These are phyloP conservation scores for Anodontia alba DNA, from an alignment of 2,888 invertebrate genomes.

Conservation along the genomic window DNA sequence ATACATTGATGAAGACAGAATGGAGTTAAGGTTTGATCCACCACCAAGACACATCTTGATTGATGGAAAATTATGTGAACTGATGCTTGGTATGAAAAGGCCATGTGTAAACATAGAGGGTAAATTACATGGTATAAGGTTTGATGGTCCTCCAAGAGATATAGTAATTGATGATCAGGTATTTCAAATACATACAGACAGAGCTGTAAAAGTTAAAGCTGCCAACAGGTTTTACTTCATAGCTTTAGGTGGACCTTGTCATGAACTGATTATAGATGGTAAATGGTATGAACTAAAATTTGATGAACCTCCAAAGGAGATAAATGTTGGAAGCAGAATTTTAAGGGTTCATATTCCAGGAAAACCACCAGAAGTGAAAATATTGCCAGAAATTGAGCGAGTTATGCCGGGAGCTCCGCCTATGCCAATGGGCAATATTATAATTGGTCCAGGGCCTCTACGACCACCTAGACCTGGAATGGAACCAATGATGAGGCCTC, in stretches of 20 bases:
- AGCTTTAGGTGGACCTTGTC: conserved; percentile 84
- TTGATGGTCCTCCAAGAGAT: conserved; percentile 97
- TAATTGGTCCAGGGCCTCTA: conserved; percentile 28
- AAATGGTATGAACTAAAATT: conserved; percentile 92
- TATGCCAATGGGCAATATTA: conserved; percentile 22
- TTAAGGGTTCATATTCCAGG: conserved; percentile 92
- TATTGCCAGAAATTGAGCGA: conserved; percentile 84
- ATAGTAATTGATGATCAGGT: conserved; percentile 94
- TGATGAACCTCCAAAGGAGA: conserved; percentile 93
- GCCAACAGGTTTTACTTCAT: conserved; percentile 78
- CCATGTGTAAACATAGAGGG: conserved; percentile 84
- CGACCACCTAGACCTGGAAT: conserved; percentile 13
- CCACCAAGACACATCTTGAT: conserved; percentile 97
- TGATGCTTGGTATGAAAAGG: conserved; percentile 77
- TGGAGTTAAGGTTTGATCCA: conserved; percentile 91
- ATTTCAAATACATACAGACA: conserved; percentile 82
- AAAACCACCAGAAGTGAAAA: conserved; percentile 96
- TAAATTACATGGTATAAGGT: conserved; percentile 88
- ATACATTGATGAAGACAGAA: conserved; percentile 91
- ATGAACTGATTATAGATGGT: conserved; percentile 84
- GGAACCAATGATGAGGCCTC: conserved; percentile 19
- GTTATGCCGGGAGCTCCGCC: conserved; percentile 34
- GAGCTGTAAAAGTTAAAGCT: conserved; percentile 85
- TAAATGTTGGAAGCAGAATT: conserved; percentile 92
- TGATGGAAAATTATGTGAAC: conserved; percentile 81